phyloP scores from a whole-genome alignment of 1,140 invertebrate species.

The Drosophila fuyamai region DNA sequence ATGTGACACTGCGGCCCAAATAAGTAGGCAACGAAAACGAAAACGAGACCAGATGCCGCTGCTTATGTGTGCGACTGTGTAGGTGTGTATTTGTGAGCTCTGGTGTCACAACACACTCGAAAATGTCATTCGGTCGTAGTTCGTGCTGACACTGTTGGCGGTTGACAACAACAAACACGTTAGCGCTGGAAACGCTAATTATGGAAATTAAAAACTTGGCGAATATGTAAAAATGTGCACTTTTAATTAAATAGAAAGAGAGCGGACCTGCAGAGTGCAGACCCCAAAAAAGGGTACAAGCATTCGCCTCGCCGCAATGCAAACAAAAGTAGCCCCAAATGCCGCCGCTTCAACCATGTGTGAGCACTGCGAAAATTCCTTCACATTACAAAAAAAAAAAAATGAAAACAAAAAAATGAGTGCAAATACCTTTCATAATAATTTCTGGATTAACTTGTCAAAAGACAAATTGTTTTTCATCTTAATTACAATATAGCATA shows the following conservation, averaged over 20 bases:
- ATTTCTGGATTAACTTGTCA: neutral
- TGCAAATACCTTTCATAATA: neutral
- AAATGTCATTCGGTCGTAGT: slow-evolving; percentile 69
- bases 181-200: slow-evolving; percentile 71
- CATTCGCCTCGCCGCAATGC: slow-evolving; percentile 47
- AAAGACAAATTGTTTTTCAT: too few species aligned
- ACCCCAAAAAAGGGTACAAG: slow-evolving; percentile 16
- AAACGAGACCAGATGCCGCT: slow-evolving; percentile 56
- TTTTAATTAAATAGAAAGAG: slow-evolving; percentile 80
- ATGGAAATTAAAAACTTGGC: slow-evolving; percentile 82
- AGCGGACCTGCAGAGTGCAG: neutral
- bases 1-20: slow-evolving; percentile 70
- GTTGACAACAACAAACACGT: slow-evolving; percentile 30
- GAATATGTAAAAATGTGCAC: slow-evolving; percentile 78
- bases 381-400: slow-evolving; percentile 4
- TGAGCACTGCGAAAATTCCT: slow-evolving; percentile 56
- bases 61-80: slow-evolving; percentile 11
- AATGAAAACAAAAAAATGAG: neutral
- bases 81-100: slow-evolving; percentile 24
- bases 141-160: slow-evolving; percentile 39
- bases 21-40: slow-evolving; percentile 79
- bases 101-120: slow-evolving; percentile 66
- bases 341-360: slow-evolving; percentile 62
- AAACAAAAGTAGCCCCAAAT: slow-evolving; percentile 61
- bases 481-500: too few species aligned